Base-by-base conservation (phyloP, 2,888 invertebrate genomes). In the Harmothoe impar region DNA sequence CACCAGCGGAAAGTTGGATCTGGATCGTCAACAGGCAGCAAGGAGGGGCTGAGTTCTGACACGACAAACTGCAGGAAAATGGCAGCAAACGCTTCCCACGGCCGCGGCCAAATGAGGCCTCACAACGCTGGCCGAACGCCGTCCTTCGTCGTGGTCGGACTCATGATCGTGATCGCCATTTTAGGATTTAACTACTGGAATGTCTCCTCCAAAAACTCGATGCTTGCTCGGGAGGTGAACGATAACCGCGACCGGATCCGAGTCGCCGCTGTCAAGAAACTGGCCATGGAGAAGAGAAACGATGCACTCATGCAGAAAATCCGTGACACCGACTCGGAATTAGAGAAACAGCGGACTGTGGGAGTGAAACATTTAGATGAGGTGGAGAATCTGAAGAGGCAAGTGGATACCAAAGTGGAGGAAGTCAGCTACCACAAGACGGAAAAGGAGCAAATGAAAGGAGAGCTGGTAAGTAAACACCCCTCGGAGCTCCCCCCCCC, bases 131-230 rank as follows among this genome's bases (percentile, higher is more conserved):
- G 54, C 20, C 81, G 90, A 35, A 86, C 85, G 20, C 91, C 89
- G 54, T 89, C 91, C 10, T 91, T 90, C 77, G 56, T 91, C 15
- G 52, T 90, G 17, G 86, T 91, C 33, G 91, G 91, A 23, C 77
- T 91, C 23, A 72, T 91, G 23, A 84, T 91, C 12, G 91, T 91
- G 0, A 91, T 90, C 29, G 89, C 86, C n/a, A 90, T 91, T 23
- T 43, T 91, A 51, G 89, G 89, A n/a, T 91, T 91, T 54, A 91
- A 91, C 56, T 91, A 89, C 68, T 91, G 91, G 91, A 91, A 91
- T 91, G 86, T 68, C 29, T 90, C 91, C 20, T 68, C 85, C 29
- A 91, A 89, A 35, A 85, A 91, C 43, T 43, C 85, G 20, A 33
- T 91, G 72, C 51, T 90, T 23, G 56, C 89, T 29, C 17, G 52